These are phyloP conservation scores for Sinocyclocheilus maitianheensis DNA, from an alignment of 2,113 vertebrate genomes.

Conservation along the genomic window DNA sequence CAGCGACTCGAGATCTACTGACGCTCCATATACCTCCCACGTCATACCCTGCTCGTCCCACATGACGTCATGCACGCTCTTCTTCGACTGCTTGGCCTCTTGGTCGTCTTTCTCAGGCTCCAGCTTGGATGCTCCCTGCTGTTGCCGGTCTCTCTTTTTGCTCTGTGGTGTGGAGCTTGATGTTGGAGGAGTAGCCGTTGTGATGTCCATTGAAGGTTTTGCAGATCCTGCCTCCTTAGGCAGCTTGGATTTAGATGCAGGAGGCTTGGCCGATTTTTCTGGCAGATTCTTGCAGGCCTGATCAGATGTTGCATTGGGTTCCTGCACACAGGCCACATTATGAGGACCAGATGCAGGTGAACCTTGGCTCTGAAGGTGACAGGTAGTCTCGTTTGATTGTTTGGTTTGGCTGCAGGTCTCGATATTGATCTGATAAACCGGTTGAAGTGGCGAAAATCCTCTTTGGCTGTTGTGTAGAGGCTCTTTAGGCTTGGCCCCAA, in stretches of 20 bases:
- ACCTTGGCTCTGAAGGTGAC: slow-evolving; percentile 19
- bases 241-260: slow-evolving; percentile 49
- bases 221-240: not conserved
- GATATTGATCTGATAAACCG: slow-evolving; percentile 74
- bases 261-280: slow-evolving; percentile 51
- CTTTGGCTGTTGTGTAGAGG: slow-evolving; percentile 60
- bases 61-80: slow-evolving; percentile 86
- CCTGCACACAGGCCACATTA: slow-evolving; percentile 18
- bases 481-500: slow-evolving; percentile 63
- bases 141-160: slow-evolving; percentile 50
- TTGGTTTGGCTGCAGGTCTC: slow-evolving; percentile 58
- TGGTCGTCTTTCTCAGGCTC: slow-evolving; percentile 58
- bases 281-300: slow-evolving; percentile 39
- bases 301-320: slow-evolving; percentile 15
- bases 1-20: slow-evolving; percentile 91
- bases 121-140: slow-evolving; percentile 63
- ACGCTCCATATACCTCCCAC: slow-evolving; percentile 97
- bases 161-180: slow-evolving; percentile 49
- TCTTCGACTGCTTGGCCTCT: slow-evolving; percentile 74
- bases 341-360: not conserved
- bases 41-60: slow-evolving; percentile 99
- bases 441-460: slow-evolving; percentile 63
- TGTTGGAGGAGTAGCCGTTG: slow-evolving; percentile 56
- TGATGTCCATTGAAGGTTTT: slow-evolving; percentile 46
- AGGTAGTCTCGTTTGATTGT: slow-evolving; percentile 21